A percentile compares a stretch with the other conserved stretches of the same genome.
Conservation (phyloP, 2,797 vertebrate genomes). For the Holocentrus rufus region DNA sequence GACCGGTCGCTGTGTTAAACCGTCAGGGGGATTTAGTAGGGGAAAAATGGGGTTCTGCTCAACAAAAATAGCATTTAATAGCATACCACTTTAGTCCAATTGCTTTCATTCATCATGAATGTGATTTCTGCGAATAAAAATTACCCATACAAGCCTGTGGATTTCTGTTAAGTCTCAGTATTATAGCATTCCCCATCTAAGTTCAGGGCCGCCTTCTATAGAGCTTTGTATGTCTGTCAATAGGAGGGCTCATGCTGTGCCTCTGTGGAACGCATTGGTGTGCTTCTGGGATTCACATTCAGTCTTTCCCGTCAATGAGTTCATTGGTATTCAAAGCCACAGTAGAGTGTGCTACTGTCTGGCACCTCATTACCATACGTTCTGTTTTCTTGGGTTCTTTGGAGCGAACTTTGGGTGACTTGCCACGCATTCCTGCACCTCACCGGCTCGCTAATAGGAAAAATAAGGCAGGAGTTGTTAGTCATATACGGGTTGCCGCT, state of each 20-base stretch:
- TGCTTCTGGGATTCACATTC: slow-evolving; percentile 18
- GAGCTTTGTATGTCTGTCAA: neutral
- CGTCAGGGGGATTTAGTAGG: no score
- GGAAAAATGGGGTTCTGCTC: no score
- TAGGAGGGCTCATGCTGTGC: neutral
- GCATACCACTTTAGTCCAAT: no score
- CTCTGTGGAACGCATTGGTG: slow-evolving; percentile 14
- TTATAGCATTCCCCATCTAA: neutral
- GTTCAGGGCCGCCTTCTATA: neutral
- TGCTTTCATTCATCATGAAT: no score
- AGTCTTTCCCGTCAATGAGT: slow-evolving; percentile 12
- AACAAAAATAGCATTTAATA: no score
- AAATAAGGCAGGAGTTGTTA: neutral
- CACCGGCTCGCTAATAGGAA: slow-evolving; percentile 3
- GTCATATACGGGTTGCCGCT: no score
- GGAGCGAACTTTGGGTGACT: slow-evolving; percentile 14
- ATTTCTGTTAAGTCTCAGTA: no score
- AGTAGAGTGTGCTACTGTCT: slow-evolving; percentile 16
- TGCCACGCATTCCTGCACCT: slow-evolving; percentile 34
- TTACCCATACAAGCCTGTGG: no score
- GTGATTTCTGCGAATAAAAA: no score
- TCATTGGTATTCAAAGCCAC: slow-evolving; percentile 59
- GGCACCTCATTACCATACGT: slow-evolving; percentile 55
- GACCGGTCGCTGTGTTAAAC: no score
- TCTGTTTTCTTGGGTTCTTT: slow-evolving; percentile 39